These are phyloP conservation scores for Gyps fulvus DNA, from an alignment of 2,113 vertebrate genomes.

Conservation along the genomic window DNA sequence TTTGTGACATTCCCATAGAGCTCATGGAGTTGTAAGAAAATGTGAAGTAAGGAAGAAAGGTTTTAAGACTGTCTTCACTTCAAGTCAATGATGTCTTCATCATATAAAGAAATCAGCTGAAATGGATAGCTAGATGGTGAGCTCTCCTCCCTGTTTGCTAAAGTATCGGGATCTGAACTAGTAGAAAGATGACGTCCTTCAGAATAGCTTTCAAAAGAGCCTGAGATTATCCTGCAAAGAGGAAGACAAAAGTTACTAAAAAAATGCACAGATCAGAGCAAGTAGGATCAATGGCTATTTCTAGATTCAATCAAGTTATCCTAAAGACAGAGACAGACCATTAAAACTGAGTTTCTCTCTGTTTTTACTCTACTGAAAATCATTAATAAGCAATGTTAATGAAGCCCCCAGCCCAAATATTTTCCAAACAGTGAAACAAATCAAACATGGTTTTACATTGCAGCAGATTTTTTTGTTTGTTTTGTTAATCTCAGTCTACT, in stretches of 20 bases:
- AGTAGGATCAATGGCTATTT: not conserved
- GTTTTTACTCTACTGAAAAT: not conserved
- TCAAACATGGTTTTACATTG: not conserved
- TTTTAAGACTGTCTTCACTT: slow-evolving; percentile 84
- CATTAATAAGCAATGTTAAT: not conserved
- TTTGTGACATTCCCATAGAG: slow-evolving; percentile 49
- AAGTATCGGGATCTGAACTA: slow-evolving; percentile 76
- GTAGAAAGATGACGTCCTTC: slow-evolving; percentile 75
- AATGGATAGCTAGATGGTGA: slow-evolving; percentile 76
- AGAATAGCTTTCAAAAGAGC: slow-evolving; percentile 77
- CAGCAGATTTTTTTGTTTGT: not conserved
- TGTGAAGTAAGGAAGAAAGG: not conserved
- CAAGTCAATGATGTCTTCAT: slow-evolving; percentile 92
- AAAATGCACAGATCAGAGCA: not conserved
- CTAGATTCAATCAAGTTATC: not conserved
- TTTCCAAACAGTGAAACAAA: not conserved
- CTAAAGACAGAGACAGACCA: not conserved
- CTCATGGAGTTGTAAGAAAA: slow-evolving; percentile 60
- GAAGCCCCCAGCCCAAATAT: not conserved
- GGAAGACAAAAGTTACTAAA: not conserved
- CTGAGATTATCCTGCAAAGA: slow-evolving; percentile 78
- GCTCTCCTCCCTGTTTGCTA: slow-evolving; percentile 73
- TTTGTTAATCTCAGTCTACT: not conserved
- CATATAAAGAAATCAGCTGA: slow-evolving; percentile 79
- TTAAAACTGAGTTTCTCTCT: not conserved